Evolutionary conservation across 2,888 invertebrate genomes (phyloP).

Genomic region (Spicauda simplicius): DNA sequence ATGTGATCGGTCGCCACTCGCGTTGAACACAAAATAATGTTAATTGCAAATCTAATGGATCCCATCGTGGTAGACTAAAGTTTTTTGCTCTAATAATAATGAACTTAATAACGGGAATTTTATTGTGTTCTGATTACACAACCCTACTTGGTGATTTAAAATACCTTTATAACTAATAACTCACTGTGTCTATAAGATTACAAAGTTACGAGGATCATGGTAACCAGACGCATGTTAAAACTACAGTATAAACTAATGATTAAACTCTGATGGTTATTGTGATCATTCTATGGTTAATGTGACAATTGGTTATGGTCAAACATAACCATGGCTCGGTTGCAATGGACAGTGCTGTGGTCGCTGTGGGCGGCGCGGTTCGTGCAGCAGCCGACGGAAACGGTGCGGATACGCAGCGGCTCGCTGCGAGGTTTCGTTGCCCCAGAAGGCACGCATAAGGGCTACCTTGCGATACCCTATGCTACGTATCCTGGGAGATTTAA

Average conservation of each 20-base stretch:
- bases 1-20: neutral
- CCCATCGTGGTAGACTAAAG: too few species aligned
- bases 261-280: too few species aligned
- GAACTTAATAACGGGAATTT: neutral
- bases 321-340: slow-evolving; percentile 41
- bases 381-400: slow-evolving; percentile 60
- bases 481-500: slow-evolving; percentile 57
- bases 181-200: too few species aligned
- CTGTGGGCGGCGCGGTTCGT: slow-evolving; percentile 67
- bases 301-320: neutral
- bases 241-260: too few species aligned
- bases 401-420: slow-evolving; percentile 58
- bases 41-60: too few species aligned
- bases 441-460: slow-evolving; percentile 58
- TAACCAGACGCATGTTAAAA: too few species aligned
- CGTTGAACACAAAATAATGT: neutral
- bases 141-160: neutral
- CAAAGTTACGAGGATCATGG: too few species aligned
- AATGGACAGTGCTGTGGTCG: slow-evolving; percentile 72
- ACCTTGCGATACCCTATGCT: slow-evolving; percentile 67
- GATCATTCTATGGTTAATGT: too few species aligned
- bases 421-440: slow-evolving; percentile 59
- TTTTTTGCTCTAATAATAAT: neutral
- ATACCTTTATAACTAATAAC: neutral
- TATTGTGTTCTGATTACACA: neutral